Conservation (phyloP, 2,797 vertebrate species). For the Lepilemur septentrionalis region DNA sequence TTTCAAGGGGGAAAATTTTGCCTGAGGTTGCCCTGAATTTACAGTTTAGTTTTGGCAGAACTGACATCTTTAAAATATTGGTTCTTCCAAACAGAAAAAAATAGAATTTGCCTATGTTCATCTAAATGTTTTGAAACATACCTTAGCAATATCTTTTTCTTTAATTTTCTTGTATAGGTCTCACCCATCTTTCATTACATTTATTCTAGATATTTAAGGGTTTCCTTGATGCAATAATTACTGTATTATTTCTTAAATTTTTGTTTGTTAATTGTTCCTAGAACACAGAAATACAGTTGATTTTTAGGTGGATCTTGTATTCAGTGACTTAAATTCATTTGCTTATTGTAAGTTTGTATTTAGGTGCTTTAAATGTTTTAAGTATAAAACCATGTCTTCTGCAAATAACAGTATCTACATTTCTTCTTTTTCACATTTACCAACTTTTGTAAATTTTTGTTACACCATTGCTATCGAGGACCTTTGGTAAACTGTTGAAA, state of each 20-base stretch:
- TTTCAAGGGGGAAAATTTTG: background rate
- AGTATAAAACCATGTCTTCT: background rate
- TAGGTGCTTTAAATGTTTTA: background rate
- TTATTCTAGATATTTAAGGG: background rate
- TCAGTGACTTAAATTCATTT: background rate
- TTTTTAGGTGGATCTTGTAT: background rate
- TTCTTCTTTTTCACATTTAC: background rate
- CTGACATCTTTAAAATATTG: background rate
- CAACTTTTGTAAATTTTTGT: background rate
- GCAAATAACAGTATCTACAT: too few species aligned
- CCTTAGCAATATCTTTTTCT: background rate
- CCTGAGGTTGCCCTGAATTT: background rate
- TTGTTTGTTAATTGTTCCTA: background rate
- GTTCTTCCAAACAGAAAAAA: background rate
- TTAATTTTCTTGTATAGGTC: background rate
- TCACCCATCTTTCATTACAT: background rate
- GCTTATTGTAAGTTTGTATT: background rate
- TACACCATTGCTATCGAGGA: background rate
- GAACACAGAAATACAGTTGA: background rate
- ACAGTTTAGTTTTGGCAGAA: background rate
- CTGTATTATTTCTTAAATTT: background rate
- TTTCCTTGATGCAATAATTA: background rate
- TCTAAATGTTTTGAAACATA: background rate
- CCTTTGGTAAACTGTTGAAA: background rate
- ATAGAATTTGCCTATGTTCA: background rate